Base-by-base conservation (phyloP, 2,797 vertebrate genomes). In the Sebastes jordani region DNA sequence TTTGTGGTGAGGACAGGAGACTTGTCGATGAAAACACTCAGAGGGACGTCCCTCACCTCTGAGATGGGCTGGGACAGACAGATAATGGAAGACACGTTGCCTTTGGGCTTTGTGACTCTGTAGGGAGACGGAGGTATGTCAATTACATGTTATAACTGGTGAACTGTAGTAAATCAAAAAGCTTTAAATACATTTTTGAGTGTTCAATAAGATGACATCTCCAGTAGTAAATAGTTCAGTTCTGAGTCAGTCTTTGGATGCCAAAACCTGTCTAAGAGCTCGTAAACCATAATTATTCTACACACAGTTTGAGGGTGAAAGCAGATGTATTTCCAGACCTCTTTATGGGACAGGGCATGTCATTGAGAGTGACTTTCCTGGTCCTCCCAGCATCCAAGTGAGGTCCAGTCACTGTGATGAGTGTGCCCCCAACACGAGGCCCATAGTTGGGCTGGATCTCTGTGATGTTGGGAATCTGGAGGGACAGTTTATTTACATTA, bases 391-490 rank as follows among this genome's bases (percentile, higher is more conserved):
- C 90, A 0, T 93, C 94, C 79, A 99, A 88, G 78, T 96, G 91
- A 54, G 85, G 92, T 42, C 98, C 98, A 0, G 69, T 91, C 36
- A 99, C 95, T 3, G 94, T 97, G 81, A 99, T 94, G 54, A 89
- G 89, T 2, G 98, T 98, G 27, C 98, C 98, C 49, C 98, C 98
- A 4, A 95, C 90, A 27, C n/a, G 93, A 5, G 98, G 98, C 4
- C 98, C 98, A 11, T 97, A 99, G 2, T 92, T 93, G 2, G 98
- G 98, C 22, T 95, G 92, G 72, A 99, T 93, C 30, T 94, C 84
- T 20, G 91, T 96, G 90, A 99, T 85, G 70, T 80, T 88, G 14
- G 98, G 97, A 56, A 96, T 95, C 98, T 99, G 46, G 34, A 80
- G 25, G 25, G 7, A 80, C 8, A 63, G 34, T 56, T 49, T n/a